These are phyloP conservation scores for Aleiodes alternator DNA, from an alignment of 2,888 invertebrate species.

Conservation along the genomic window DNA sequence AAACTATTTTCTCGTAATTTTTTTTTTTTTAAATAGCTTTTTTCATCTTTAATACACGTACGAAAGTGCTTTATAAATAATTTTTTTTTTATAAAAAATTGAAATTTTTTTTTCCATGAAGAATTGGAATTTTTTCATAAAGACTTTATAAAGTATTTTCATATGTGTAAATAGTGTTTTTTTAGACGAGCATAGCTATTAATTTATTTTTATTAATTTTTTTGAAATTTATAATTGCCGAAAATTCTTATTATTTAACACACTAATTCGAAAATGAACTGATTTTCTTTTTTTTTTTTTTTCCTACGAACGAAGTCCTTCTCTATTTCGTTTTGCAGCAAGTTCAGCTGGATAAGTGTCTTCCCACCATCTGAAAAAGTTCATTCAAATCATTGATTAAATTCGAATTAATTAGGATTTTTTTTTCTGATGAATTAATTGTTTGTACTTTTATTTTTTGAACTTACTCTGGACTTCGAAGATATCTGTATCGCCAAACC, in stretches of 20 bases:
- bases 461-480: conserved; percentile 27
- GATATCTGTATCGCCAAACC: neutral
- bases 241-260: too few species aligned
- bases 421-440: neutral
- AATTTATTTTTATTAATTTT: too few species aligned
- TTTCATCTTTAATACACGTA: neutral
- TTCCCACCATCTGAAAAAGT: conserved; percentile 7
- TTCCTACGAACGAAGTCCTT: neutral
- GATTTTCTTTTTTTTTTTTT: neutral
- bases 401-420: neutral
- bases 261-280: too few species aligned
- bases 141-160: too few species aligned
- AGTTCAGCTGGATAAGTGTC: conserved; percentile 6
- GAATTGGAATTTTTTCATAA: too few species aligned
- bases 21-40: neutral
- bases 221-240: too few species aligned
- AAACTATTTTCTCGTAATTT: neutral
- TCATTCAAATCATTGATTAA: neutral
- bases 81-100: too few species aligned
- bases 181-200: too few species aligned
- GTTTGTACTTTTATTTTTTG: neutral
- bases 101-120: too few species aligned
- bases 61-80: too few species aligned
- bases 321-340: neutral
- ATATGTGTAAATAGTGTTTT: too few species aligned